Evolutionary conservation across 2,888 invertebrate genomes (phyloP).

Genomic region (Tyria jacobaeae): DNA sequence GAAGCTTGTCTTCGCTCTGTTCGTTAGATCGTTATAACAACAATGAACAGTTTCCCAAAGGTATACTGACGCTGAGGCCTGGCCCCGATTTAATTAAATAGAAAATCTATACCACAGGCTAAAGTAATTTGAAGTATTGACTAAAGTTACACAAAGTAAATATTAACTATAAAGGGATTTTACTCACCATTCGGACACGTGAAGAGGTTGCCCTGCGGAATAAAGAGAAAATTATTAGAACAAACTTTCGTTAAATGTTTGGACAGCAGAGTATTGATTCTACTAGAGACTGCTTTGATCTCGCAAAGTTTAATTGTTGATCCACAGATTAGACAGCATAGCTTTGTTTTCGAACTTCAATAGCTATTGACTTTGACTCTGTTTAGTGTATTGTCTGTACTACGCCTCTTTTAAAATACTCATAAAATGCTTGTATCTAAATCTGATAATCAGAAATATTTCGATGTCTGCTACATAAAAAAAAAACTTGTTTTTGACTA

Average conservation of each 20-base stretch:
- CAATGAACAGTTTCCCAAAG: constrained; percentile 50
- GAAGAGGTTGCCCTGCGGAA: constrained; percentile 89
- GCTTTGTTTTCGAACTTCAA: not conserved
- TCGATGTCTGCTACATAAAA: too few species aligned
- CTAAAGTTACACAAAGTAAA: constrained; percentile 42
- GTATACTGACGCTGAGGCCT: constrained; percentile 31
- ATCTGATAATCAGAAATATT: too few species aligned
- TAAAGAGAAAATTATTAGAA: constrained; percentile 45
- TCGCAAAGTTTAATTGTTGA: constrained; percentile 15
- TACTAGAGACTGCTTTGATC: constrained; percentile 18
- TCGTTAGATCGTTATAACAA: constrained; percentile 44
- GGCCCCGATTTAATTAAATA: constrained; percentile 50
- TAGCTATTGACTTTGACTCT: too few species aligned
- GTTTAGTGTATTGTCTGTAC: too few species aligned
- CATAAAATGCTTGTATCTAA: too few species aligned
- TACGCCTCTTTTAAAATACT: too few species aligned
- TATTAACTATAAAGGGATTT: constrained; percentile 39
- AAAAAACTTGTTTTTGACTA: too few species aligned
- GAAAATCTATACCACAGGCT: constrained; percentile 25
- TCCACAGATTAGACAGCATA: constrained; percentile 5
- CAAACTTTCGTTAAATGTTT: constrained; percentile 17
- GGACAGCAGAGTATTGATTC: constrained; percentile 10
- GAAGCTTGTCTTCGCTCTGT: constrained; percentile 29
- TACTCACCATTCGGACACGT: constrained; percentile 91
- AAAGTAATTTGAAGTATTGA: constrained; percentile 49